A percentile compares a stretch with the other conserved stretches of the same genome.
Evolutionary conservation across 1,140 invertebrate genomes (phyloP).

Genomic region (Drosophila carrolli): DNA sequence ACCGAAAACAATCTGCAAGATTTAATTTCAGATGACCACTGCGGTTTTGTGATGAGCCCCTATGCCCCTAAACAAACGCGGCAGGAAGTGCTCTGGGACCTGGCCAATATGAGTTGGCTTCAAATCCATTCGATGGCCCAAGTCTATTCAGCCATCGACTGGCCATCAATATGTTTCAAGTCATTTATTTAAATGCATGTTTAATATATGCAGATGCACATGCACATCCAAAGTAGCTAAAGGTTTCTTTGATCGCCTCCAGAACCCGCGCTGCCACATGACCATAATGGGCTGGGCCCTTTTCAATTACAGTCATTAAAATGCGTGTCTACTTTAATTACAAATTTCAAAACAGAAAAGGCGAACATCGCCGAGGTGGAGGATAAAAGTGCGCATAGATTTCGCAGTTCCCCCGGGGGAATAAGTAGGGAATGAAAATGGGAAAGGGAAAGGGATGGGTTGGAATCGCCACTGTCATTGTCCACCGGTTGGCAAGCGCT

Average conservation of each 20-base stretch:
- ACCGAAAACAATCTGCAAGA: constrained; percentile 29
- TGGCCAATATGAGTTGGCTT: neutral
- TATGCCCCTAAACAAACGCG: neutral
- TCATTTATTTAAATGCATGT: constrained; percentile 19
- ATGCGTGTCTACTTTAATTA: constrained; percentile 62
- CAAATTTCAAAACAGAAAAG: constrained; percentile 44
- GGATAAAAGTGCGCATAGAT: constrained; percentile 14
- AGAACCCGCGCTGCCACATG: neutral
- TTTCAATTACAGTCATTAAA: constrained; percentile 65
- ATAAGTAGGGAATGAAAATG: neutral
- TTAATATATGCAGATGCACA: constrained; percentile 20
- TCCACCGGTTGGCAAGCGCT: constrained; percentile 12
- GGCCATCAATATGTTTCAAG: neutral
- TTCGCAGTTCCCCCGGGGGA: neutral
- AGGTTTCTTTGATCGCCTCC: neutral
- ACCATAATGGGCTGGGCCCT: constrained; percentile 5
- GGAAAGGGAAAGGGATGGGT: neutral
- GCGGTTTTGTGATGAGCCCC: constrained; percentile 1
- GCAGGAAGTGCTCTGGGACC: constrained; percentile 2
- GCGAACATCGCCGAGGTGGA: neutral
- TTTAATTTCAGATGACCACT: constrained; percentile 10
- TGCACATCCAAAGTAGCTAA: constrained; percentile 8
- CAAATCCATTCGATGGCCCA: neutral
- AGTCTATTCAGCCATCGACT: neutral
- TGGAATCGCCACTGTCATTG: constrained; percentile 28